Conservation (phyloP, 2,113 vertebrate species). For the Neoarius graeffei region DNA sequence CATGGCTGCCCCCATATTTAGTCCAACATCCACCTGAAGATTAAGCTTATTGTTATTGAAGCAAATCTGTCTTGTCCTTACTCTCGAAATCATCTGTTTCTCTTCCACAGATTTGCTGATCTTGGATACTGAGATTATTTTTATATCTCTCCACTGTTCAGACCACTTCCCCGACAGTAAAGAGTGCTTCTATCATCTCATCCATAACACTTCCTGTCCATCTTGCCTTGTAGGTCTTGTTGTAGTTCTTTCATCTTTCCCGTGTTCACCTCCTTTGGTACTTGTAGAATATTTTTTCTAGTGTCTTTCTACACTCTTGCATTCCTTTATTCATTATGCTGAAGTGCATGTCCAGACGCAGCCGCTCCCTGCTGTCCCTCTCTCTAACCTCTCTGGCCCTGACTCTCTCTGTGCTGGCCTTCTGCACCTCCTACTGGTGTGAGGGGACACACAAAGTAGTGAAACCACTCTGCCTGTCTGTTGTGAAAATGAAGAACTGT, state of each 20-base stretch:
- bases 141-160: conserved; percentile 27
- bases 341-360: conserved; percentile 70
- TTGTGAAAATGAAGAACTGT: conserved; percentile 82
- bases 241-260: neutral
- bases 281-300: neutral
- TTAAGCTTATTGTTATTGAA: conserved; percentile 33
- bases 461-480: conserved; percentile 81
- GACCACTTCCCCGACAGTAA: neutral
- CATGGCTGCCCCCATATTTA: too few relatives aligned
- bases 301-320: conserved; percentile 46
- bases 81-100: conserved; percentile 60
- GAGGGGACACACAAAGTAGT: conserved; percentile 84
- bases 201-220: neutral
- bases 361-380: conserved; percentile 78
- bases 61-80: conserved; percentile 42
- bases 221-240: neutral
- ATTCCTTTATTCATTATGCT: conserved; percentile 68
- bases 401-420: conserved; percentile 77
- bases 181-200: neutral
- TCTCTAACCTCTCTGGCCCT: conserved; percentile 77
- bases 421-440: conserved; percentile 84
- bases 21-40: too few relatives aligned
- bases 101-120: conserved; percentile 47
- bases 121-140: conserved; percentile 47
- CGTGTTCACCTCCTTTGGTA: neutral